Conservation (phyloP, 1,140 invertebrate species). For the Nomia melanderi region DNA sequence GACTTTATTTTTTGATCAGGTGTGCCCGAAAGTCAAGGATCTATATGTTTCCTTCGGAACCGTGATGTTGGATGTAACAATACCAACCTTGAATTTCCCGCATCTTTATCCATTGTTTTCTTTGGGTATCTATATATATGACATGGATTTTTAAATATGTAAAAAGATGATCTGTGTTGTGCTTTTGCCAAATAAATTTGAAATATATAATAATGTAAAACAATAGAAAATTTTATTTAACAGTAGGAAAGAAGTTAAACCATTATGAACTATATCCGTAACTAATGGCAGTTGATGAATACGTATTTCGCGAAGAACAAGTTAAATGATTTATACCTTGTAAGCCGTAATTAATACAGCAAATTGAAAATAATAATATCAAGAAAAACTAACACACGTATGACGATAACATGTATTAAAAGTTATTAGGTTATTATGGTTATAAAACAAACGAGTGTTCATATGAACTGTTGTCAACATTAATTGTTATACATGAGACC, state of each 20-base stretch:
- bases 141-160: background rate
- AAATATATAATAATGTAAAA: background rate
- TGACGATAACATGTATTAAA: background rate
- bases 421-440: background rate
- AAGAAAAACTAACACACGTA: background rate
- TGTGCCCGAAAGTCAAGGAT: no score
- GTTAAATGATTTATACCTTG: background rate
- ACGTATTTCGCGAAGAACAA: background rate
- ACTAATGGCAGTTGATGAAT: background rate
- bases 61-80: no score
- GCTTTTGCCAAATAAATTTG: background rate
- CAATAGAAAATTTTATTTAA: no score
- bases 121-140: background rate
- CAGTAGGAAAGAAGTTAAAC: background rate
- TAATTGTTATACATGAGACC: conserved; percentile 4
- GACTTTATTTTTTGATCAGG: no score
- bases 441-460: background rate
- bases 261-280: background rate
- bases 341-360: background rate
- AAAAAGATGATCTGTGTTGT: background rate
- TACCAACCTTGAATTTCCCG: no score
- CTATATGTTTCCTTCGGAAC: no score
- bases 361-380: background rate
- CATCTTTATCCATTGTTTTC: background rate
- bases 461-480: conserved; percentile 4